Evolutionary conservation across 2,888 invertebrate genomes (phyloP).

Genomic region (Xanthorhoe designata): DNA sequence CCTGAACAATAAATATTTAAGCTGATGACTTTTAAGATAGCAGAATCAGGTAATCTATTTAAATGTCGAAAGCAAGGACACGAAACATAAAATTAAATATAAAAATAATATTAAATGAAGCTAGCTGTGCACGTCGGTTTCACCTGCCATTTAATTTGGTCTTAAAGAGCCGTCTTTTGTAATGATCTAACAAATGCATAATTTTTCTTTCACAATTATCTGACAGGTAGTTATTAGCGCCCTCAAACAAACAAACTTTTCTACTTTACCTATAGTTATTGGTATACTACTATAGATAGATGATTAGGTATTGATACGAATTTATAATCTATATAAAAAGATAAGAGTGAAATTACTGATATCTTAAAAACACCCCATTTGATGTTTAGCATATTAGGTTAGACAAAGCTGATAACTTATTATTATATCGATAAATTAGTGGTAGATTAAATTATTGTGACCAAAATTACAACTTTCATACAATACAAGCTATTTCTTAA

Average conservation of each 20-base stretch:
- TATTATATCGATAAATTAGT: constrained; percentile 9
- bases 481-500: background rate
- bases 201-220: too few relatives aligned
- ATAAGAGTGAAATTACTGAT: constrained; percentile 14
- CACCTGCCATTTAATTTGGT: too few relatives aligned
- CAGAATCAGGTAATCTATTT: background rate
- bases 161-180: too few relatives aligned
- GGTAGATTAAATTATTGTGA: background rate
- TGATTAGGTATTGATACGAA: background rate
- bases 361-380: background rate
- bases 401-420: constrained; percentile 25
- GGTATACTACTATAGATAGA: too few relatives aligned
- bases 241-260: too few relatives aligned
- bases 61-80: constrained; percentile 21
- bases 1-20: constrained; percentile 6
- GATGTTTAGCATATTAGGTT: background rate
- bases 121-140: too few relatives aligned
- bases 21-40: constrained; percentile 21
- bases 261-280: too few relatives aligned
- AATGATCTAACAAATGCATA: too few relatives aligned
- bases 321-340: background rate
- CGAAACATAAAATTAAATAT: background rate
- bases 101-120: too few relatives aligned
- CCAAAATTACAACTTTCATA: background rate
- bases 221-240: too few relatives aligned